These are phyloP conservation scores for Tetramorium parvispinum DNA, from an alignment of 1,140 invertebrate genomes.

Conservation along the genomic window DNA sequence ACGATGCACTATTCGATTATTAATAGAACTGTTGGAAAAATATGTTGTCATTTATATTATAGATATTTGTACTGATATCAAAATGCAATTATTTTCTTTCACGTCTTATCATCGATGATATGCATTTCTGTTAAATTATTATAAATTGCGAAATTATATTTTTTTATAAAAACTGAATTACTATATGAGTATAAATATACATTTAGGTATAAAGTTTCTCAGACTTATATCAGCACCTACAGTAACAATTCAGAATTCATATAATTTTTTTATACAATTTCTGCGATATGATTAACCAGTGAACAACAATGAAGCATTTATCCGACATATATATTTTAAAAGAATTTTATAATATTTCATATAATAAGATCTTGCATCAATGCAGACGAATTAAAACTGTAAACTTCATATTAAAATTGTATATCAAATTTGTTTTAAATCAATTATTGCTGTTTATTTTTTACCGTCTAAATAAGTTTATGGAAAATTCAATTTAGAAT, in stretches of 20 bases:
- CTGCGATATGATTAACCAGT: background rate
- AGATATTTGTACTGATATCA: no score
- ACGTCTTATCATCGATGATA: background rate
- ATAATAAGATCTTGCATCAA: background rate
- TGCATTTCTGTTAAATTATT: background rate
- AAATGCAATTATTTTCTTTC: no score
- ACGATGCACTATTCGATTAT: background rate
- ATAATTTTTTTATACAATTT: background rate
- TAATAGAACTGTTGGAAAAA: background rate
- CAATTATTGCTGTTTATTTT: background rate
- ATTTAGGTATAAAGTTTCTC: background rate
- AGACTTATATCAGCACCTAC: background rate
- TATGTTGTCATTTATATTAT: background rate
- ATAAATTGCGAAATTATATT: background rate
- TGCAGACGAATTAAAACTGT: background rate
- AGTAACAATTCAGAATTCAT: no score
- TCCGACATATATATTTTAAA: background rate
- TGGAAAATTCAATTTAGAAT: constrained; percentile 3
- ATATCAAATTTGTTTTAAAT: background rate
- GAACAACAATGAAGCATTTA: background rate
- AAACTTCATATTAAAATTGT: background rate
- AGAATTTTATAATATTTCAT: constrained; percentile 7
- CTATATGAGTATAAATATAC: background rate
- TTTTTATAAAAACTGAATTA: background rate
- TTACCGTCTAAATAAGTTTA: background rate